Evolutionary conservation across 1,140 invertebrate species (phyloP), one percentile per base, ranked within the genome.

Genomic region (Achroia grisella): DNA sequence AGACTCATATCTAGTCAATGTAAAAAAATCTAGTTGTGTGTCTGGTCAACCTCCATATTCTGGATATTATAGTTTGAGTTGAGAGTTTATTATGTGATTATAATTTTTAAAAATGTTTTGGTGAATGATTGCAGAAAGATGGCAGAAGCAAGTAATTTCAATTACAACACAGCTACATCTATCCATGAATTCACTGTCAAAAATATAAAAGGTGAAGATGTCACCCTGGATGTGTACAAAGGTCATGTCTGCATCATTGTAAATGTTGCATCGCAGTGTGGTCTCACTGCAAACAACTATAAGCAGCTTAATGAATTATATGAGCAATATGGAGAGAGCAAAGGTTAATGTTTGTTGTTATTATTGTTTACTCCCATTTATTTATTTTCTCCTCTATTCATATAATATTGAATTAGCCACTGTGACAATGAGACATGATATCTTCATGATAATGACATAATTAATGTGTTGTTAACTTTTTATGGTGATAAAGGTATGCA

Each of bases 211-310:
- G 94, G 93, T 6, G 89, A 94, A 56, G 88, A 91, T 39, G 90
- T 95, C 0, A 89, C 91, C 0, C 65, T 96, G 43, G 89, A 91
- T 39, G 90, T 90, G 63, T 96, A 94, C 78, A 89, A 90, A 70
- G 92, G 89, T 8, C 89, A 93, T 74, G 92, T 95, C 9, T 87
- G 90, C 11, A 87, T 97, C 28, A 91, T 97, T 47, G 94, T 96
- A 0, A 97, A 97, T 81, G 95, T 97, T 10, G 95, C 96, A 1
- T 95, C 94, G n/a, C 89, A 95, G 55, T 97, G 96, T 85, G 94
- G 94, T 4, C 89, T 93, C 15, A 96, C 95, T 0, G 90, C 92
- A 12, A 89, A 87, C 17, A 95, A 97, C 79, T 97, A 97, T 77
- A 91, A 91, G 49, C 90, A 94, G 67, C 86, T 97, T 9, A 90